Evolutionary conservation across 2,797 vertebrate species (phyloP), one percentile per base, ranked within the genome.

Genomic region (Periophthalmus magnuspinnatus): DNA sequence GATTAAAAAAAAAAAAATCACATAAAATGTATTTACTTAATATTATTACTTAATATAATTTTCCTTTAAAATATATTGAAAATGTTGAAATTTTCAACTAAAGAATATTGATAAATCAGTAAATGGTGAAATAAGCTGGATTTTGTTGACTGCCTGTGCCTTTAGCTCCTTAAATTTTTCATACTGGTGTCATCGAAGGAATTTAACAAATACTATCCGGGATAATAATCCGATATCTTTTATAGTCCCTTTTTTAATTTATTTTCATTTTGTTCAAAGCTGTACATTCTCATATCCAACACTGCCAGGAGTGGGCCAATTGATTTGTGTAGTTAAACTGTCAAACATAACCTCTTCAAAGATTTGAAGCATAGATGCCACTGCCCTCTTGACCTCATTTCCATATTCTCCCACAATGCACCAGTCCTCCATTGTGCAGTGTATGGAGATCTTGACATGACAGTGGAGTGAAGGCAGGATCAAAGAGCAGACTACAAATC

Each of bases 401-500:
- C 45, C 63, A 65, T 65, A 52, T 55, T 70, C 47, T 65, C 34
- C 55, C 22, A 55, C 21, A 65, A 56, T 52, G 65, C 59, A 58
- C 14, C 69, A 36, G 45, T 67, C 34, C 21, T 33, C 13, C 36
- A 17, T 34, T 16, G 6, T 2, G 10, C 38, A 17, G 14, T 62
- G 65, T 77, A 84, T 77, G 72, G 79, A 83, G 81, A 84, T 76
- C 77, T 78, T 77, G 67, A 71, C 81, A 72, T 84, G 81, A 83
- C 72, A 75, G 76, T 55, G 52, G 60, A 69, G 47, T 62, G 61
- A 36, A 77, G 77, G 67, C 52, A 57, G 75, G 74, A 86, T 83
- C 80, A 86, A 81, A 85, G 76, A 82, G 71, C 70, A 65, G 71
- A 67, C 65, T 77, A 74, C 71, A 54, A 71, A 81, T 36, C 71